Evolutionary conservation across 2,888 invertebrate genomes (phyloP), one percentile per base, ranked within the genome.

Genomic region (Neoitamus cyanurus): DNA sequence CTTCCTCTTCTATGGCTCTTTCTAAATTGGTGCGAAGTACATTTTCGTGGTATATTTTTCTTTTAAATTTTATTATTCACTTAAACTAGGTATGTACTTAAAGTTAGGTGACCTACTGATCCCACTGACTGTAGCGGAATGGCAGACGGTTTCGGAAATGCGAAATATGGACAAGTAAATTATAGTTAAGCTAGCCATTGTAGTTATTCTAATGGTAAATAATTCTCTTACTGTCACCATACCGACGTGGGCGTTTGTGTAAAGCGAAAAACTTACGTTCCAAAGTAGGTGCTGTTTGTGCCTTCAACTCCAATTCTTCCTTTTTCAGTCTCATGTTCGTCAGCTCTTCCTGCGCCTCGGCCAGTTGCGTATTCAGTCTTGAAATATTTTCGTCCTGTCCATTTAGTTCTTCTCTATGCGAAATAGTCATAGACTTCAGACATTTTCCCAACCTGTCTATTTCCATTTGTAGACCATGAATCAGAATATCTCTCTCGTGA

Each of bases 391-490:
- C 88, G 80, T 89, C 89, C 2, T 89, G 85, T 31, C 84, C 83
- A 75, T 87, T 86, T 3, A 87, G 73, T 75, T 87, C 86, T 20
- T 88, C 87, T 11, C 87, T 85, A 25, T 87, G 86, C 25, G 85
- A 84, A 15, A 86, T 85, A 20, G 86, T 86, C 77, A 86, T 85
- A n/a, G 86, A 58, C 75, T 87, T 87, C 7, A 87, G 37, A 58
- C 78, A 78, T 82, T 86, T 87, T 6, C 87, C 85, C 68, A 88
- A 84, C 30, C 87, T 75, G 37, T 87, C 87, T 13, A 88, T 86
- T 90, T 97, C 96, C 87, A 94, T 94, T 90, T 95, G 95, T 87
- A 97, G 92, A 88, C 97, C 95, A 86, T 95, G 95, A 87, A 97
- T 97, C 69, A 97, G 92, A 85, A 94, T 93, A 90, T 97, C 96